Percentiles rank a stretch among this genome's conserved stretches.
Conservation (phyloP, 1,140 invertebrate genomes). For the Apis florea region DNA sequence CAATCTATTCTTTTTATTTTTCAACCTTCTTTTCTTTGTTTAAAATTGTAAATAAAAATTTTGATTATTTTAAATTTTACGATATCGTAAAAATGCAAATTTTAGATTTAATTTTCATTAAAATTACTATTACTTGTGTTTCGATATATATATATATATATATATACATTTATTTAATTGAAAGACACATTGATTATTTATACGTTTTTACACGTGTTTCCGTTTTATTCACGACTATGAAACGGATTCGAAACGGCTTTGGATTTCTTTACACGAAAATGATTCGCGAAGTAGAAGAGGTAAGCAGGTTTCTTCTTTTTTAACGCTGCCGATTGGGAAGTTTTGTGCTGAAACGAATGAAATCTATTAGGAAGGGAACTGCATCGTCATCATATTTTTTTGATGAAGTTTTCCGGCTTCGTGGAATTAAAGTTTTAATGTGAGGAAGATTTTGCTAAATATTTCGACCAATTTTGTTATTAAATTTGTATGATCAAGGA, state of each 20-base stretch:
- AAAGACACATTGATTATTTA: neutral
- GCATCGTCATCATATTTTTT: neutral
- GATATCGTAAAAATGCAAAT: neutral
- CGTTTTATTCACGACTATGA: neutral
- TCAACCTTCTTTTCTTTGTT: neutral
- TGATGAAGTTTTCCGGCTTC: neutral
- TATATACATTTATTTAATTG: neutral
- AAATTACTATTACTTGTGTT: neutral
- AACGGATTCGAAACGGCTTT: neutral
- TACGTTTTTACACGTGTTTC: neutral
- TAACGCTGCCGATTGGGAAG: neutral
- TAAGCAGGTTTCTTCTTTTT: neutral
- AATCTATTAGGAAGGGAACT: neutral
- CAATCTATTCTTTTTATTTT: neutral
- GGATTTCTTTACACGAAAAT: neutral
- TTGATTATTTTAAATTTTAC: neutral
- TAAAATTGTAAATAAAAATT: neutral
- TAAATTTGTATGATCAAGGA: neutral
- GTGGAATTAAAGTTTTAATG: neutral
- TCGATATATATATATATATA: neutral
- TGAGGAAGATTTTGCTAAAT: neutral
- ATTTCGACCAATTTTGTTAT: neutral
- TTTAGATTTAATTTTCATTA: neutral
- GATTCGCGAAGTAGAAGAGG: neutral
- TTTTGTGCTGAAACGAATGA: neutral